Evolutionary conservation across 2,888 invertebrate genomes (phyloP).

Genomic region (Rhingia rostrata): DNA sequence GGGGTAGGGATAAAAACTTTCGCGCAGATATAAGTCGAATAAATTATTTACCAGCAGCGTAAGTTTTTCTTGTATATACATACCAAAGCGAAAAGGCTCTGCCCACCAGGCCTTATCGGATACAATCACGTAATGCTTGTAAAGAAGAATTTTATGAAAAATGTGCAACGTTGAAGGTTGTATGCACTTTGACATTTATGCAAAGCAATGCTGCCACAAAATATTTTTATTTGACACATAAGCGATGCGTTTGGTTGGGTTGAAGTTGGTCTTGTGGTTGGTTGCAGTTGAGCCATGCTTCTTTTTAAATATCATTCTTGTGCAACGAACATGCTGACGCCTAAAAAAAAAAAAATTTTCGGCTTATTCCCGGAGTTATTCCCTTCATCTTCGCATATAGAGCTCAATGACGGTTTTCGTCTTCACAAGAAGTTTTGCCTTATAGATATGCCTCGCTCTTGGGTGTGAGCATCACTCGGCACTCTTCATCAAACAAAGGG

Average conservation of each 20-base stretch:
- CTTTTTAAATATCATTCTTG: too few relatives aligned
- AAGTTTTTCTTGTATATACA: constrained; percentile 30
- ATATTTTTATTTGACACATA: constrained; percentile 44
- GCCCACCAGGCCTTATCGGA: constrained; percentile 32
- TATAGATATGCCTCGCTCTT: too few relatives aligned
- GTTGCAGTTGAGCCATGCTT: too few relatives aligned
- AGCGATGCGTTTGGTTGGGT: not conserved
- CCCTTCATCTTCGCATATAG: too few relatives aligned
- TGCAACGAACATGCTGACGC: too few relatives aligned
- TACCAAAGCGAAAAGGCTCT: constrained; percentile 14
- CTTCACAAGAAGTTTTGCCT: too few relatives aligned
- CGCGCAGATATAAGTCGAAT: constrained; percentile 52
- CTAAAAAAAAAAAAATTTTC: too few relatives aligned
- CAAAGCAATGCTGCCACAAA: constrained; percentile 8
- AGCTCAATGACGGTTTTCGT: too few relatives aligned
- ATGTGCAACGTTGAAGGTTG: constrained; percentile 40
- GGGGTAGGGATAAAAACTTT: constrained; percentile 31
- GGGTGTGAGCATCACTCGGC: too few relatives aligned
- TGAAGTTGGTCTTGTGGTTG: not conserved
- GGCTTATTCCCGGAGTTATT: too few relatives aligned
- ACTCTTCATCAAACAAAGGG: too few relatives aligned
- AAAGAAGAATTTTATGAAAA: constrained; percentile 19
- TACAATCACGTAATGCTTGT: constrained; percentile 60
- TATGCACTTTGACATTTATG: constrained; percentile 4
- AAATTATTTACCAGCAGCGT: constrained; percentile 60